phyloP scores from a whole-genome alignment of 2,888 invertebrate species.

The Mimas tiliae region DNA sequence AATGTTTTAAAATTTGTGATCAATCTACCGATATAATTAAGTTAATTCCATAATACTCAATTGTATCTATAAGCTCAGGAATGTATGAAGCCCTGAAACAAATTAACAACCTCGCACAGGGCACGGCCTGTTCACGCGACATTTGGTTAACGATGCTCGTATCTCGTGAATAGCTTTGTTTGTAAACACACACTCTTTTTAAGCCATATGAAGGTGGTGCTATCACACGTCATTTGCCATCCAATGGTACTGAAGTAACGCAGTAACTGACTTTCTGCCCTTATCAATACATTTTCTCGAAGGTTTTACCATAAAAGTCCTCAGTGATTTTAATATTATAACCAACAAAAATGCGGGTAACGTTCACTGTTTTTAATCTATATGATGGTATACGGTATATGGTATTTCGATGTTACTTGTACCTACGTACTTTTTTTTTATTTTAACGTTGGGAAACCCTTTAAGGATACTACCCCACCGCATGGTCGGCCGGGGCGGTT shows the following conservation, averaged over 20 bases:
- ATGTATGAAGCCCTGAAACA: slow-evolving; percentile 41
- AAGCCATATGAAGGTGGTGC: slow-evolving; percentile 66
- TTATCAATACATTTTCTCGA: slow-evolving; percentile 57
- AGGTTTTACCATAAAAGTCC: slow-evolving; percentile 55
- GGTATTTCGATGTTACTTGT: slow-evolving; percentile 16
- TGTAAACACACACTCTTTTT: slow-evolving; percentile 57
- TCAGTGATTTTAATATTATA: slow-evolving; percentile 47
- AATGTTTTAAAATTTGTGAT: too few species aligned
- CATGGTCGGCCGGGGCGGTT: too few species aligned
- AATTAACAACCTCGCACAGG: slow-evolving; percentile 26
- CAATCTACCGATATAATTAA: too few species aligned
- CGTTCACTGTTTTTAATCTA: not conserved
- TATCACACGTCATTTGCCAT: slow-evolving; percentile 74
- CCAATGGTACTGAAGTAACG: slow-evolving; percentile 76
- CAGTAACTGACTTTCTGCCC: slow-evolving; percentile 54
- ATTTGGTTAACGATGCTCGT: slow-evolving; percentile 62
- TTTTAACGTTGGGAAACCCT: too few species aligned
- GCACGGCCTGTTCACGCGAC: slow-evolving; percentile 51
- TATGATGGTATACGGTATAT: not conserved
- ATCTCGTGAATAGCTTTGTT: slow-evolving; percentile 58
- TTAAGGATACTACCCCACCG: too few species aligned
- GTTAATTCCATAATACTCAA: too few species aligned
- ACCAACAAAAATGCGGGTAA: not conserved
- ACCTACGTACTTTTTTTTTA: too few species aligned
- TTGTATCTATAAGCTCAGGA: too few species aligned